These are phyloP conservation scores for Mystacides longicornis DNA, from an alignment of 2,888 invertebrate genomes.

Conservation along the genomic window DNA sequence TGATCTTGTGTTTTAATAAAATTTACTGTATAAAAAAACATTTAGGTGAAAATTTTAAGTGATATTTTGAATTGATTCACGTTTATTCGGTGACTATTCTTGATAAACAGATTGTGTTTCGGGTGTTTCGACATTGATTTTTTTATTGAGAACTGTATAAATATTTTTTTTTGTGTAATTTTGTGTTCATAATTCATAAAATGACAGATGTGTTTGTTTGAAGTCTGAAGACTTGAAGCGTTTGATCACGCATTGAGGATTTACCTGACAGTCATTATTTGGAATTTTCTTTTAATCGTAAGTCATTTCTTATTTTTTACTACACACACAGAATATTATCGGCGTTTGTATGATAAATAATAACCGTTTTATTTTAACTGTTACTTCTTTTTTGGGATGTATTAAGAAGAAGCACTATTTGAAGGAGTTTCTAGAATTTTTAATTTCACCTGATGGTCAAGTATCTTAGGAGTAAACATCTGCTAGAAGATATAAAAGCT, in stretches of 20 bases:
- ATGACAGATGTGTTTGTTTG: slow-evolving; percentile 2
- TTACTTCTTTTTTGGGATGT: no score
- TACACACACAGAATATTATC: not conserved
- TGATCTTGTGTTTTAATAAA: not conserved
- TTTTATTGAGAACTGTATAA: slow-evolving; percentile 5
- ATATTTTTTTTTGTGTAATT: slow-evolving; percentile 1
- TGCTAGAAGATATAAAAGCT: no score
- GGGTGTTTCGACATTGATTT: slow-evolving; percentile 18
- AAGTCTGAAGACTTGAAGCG: not conserved
- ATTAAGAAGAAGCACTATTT: no score
- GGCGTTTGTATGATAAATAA: no score
- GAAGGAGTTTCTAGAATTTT: no score
- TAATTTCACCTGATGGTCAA: no score
- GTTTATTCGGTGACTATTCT: no score
- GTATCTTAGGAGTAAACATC: no score
- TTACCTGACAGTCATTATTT: slow-evolving; percentile 1
- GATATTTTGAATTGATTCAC: not conserved
- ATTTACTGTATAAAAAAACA: not conserved
- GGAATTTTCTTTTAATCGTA: not conserved
- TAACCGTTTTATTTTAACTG: no score
- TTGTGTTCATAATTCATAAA: not conserved
- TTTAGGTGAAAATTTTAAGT: not conserved
- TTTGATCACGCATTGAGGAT: not conserved
- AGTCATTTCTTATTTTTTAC: not conserved
- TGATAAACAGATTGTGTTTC: no score